These are phyloP conservation scores for Meghimatium bilineatum DNA, from an alignment of 2,888 invertebrate species.

Conservation along the genomic window DNA sequence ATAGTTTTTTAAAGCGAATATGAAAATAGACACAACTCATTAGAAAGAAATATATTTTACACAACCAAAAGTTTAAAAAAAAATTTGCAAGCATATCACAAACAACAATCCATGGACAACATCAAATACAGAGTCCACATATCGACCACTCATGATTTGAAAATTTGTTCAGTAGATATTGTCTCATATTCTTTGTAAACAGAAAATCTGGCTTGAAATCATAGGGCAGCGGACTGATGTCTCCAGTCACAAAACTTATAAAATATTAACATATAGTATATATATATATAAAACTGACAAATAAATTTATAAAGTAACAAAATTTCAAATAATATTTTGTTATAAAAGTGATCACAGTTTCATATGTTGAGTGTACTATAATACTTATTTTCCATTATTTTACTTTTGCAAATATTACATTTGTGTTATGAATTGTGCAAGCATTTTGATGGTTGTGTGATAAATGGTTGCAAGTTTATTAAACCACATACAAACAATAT, in stretches of 20 bases:
- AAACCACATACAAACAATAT: not conserved
- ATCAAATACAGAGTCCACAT: slow-evolving; percentile 17
- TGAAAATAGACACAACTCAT: not conserved
- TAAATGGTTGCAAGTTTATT: not conserved
- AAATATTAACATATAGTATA: not conserved
- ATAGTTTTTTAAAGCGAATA: not conserved
- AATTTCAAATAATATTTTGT: not conserved
- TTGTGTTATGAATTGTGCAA: not conserved
- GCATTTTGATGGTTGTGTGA: not conserved
- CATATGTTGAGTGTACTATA: not conserved
- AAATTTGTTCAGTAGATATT: slow-evolving; percentile 8
- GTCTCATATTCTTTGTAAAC: not conserved
- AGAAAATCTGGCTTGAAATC: not conserved
- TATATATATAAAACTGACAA: not conserved
- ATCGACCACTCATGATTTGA: slow-evolving; percentile 34
- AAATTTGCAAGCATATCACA: slow-evolving; percentile 27
- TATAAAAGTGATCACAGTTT: slow-evolving; percentile 10
- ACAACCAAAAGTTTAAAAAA: not conserved
- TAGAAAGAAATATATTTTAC: not conserved
- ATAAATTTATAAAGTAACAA: not conserved
- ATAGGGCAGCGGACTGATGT: not conserved
- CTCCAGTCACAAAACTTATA: not conserved
- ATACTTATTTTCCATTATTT: slow-evolving; percentile 5
- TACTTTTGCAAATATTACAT: not conserved
- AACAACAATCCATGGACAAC: slow-evolving; percentile 13